Base-by-base conservation (phyloP, 2,888 invertebrate species). In the Schizaphis graminum region DNA sequence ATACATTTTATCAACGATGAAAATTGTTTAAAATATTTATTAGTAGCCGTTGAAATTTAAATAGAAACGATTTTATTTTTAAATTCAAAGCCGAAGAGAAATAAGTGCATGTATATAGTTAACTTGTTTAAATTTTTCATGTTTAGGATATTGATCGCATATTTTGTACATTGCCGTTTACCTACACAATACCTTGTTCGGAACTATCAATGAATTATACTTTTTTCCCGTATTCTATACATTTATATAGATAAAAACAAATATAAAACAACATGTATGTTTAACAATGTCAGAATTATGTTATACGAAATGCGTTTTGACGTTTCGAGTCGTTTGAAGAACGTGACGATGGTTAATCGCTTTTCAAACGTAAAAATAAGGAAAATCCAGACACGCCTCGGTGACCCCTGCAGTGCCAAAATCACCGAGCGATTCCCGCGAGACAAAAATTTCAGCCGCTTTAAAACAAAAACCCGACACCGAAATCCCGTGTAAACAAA, bases 1-100 rank as follows among this genome's bases (percentile, higher is more conserved):
- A 86, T 47, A 35, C 35, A 47, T 86, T 86, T 86, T 47, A 86
- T 28, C 1, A 47, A 44, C 44, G 28, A 47, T 28, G 28, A n/a
- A 86, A 47, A 86, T 86, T 86, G 28, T 86, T 86, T 41, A 21
- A 86, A 47, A 86, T 86, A 86, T 86, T 26, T n/a, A 47, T 86
- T 44, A 28, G 10, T 47, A 4, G 4, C 86, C 28, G n/a, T 86
- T 47, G 35, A 86, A 86, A 86, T 86, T 47, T 88, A 26, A 88
- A 56, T 35, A 35, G 35, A 88, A 24, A 88, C 53, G 35, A 24
- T 88, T 35, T 47, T 35, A 77, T 35, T 77, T 86, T 86, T 47
- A 47, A 86, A 47, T n/a, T 86, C 47, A 1, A 44, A 85, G 35
- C 26, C 35, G 88, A 35, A 26, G 3, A 7, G 8, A 35, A 88